Conservation (phyloP, 2,113 vertebrate species). For the Isurus oxyrinchus region DNA sequence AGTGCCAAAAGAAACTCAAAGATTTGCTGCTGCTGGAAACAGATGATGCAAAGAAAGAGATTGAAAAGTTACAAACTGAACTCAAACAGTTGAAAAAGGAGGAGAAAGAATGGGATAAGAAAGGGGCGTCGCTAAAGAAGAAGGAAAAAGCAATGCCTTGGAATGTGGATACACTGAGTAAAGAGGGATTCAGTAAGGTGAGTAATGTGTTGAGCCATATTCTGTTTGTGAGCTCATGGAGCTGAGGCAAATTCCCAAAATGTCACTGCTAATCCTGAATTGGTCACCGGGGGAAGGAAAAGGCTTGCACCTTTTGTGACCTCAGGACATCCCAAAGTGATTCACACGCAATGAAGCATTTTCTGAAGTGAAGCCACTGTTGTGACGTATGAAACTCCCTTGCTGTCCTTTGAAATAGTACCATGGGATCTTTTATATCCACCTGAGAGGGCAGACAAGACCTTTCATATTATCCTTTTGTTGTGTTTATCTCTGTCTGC, state of each 20-base stretch:
- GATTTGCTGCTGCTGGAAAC: slow-evolving; percentile 50
- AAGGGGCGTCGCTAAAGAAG: slow-evolving; percentile 60
- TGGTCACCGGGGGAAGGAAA: neutral
- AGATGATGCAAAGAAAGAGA: slow-evolving; percentile 48
- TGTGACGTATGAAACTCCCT: too few relatives aligned
- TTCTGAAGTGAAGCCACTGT: too few relatives aligned
- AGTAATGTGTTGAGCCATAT: neutral
- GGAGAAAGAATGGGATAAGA: slow-evolving; percentile 62
- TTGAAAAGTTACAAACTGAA: slow-evolving; percentile 57
- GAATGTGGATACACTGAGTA: slow-evolving; percentile 84
- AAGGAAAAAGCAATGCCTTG: slow-evolving; percentile 79
- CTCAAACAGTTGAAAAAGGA: slow-evolving; percentile 68
- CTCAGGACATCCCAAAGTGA: too few relatives aligned
- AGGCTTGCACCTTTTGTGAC: neutral
- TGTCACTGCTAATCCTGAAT: neutral
- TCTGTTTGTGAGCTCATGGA: neutral
- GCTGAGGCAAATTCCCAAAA: neutral
- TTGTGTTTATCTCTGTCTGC: neutral
- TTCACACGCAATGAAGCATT: too few relatives aligned
- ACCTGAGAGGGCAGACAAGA: too few relatives aligned
- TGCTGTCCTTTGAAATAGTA: too few relatives aligned
- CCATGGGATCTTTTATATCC: too few relatives aligned
- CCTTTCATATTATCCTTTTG: too few relatives aligned
- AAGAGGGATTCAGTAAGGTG: slow-evolving; percentile 86
- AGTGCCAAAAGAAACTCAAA: slow-evolving; percentile 61